Evolutionary conservation across 2,888 invertebrate species (phyloP).

Genomic region (Stenodema calcarata): DNA sequence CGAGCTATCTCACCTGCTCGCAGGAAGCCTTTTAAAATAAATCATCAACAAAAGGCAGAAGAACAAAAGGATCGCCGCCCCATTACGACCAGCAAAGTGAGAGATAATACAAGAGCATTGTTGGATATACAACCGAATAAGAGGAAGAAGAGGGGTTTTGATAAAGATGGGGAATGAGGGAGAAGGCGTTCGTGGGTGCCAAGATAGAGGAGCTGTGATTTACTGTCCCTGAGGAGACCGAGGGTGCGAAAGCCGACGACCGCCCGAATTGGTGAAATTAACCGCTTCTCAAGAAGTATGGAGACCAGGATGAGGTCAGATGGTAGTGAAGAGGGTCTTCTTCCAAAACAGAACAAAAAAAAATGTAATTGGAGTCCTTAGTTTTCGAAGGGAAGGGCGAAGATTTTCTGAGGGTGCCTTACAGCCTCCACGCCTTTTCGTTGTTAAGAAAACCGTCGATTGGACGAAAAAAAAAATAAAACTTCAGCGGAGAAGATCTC

Average conservation of each 20-base stretch:
- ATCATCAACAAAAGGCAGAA: conserved; percentile 18
- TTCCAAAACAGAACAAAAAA: neutral
- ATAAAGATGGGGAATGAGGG: neutral
- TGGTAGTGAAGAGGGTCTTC: neutral
- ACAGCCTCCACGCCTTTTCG: conserved; percentile 3
- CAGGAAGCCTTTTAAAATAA: conserved; percentile 36
- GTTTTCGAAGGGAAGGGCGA: neutral
- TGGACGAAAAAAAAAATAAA: neutral
- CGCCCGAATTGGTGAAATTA: conserved; percentile 26
- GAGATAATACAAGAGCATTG: conserved; percentile 29
- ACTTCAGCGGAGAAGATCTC: neutral
- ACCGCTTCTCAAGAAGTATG: neutral
- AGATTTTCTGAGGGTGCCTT: neutral
- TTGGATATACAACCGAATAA: neutral
- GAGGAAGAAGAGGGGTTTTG: neutral
- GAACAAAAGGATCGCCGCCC: conserved; percentile 22
- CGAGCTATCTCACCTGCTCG: neutral
- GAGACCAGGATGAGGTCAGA: neutral
- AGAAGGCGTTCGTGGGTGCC: neutral
- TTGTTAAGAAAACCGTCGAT: neutral
- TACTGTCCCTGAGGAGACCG: neutral
- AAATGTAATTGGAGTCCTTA: conserved; percentile 22
- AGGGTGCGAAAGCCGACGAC: neutral
- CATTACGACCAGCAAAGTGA: conserved; percentile 17
- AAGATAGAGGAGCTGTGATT: conserved; percentile 1